Evolutionary conservation across 2,797 vertebrate species (phyloP), one percentile per base, ranked within the genome.

Genomic region (Lithobates pipiens): DNA sequence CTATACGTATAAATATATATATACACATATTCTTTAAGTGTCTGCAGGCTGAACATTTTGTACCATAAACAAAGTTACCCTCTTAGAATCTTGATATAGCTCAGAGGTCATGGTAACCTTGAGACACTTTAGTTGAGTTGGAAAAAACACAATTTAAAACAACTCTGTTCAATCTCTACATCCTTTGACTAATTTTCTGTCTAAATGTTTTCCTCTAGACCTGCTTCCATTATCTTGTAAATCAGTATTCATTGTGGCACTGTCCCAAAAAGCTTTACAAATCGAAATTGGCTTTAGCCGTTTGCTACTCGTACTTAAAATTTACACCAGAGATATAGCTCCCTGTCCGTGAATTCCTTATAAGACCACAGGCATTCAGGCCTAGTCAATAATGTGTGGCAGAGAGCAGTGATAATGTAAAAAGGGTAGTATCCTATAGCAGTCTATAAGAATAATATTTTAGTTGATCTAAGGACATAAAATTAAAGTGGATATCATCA

Each of bases 171-270:
- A 23, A 61, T 61, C 68, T 63, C 32, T 42, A 50, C 46, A 39
- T 42, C 23, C 69, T 73, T 73, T 82, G 80, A 82, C 69, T 63
- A 82, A 82, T 82, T 82, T 72, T 81, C 50, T 39, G 69, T 74
- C 80, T 82, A 73, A 82, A 82, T 72, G 32, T 82, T 61, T 82
- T 82, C 50, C 54, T 42, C 54, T 65, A 73, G 69, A 82, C 32
- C 80, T 21, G 70, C 23, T 63, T 82, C 70, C 80, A 74, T 82
- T 82, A 82, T 82, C 80, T 82, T 63, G 32, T 82, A 73, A 42
- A 82, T 73, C 79, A 81, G 79, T 23, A 73, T 81, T 73, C 69
- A 61, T 32, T 3, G 9, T 73, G 69, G 79, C 69, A 72, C 15
- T 50, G 18, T 10, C 46, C 69, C 79, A 73, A 72, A 80, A 71